Conservation (phyloP, 64 coral and sea anemone genomes). For the Cladopsammia gracilis region DNA sequence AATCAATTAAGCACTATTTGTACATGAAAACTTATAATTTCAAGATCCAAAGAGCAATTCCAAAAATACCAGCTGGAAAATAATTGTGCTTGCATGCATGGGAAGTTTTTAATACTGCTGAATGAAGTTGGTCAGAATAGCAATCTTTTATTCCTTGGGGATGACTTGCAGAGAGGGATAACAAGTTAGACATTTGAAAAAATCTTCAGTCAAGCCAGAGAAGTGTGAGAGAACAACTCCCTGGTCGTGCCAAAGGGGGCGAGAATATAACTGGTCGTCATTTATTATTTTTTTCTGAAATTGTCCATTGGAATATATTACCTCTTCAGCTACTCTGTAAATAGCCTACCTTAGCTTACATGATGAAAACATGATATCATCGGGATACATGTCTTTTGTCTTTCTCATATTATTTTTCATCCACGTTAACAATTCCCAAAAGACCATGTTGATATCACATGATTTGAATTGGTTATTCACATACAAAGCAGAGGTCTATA, state of each 20-base stretch:
- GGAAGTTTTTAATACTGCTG: constrained; percentile 21
- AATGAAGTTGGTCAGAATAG: constrained; percentile 29
- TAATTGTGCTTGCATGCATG: constrained; percentile 19
- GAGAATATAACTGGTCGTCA: constrained; percentile 7
- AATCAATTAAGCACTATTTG: constrained; percentile 32
- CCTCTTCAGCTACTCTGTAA: constrained; percentile 14
- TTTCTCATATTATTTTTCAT: too few species aligned
- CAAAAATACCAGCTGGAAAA: constrained; percentile 36
- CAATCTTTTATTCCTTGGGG: constrained; percentile 32
- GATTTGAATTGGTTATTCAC: too few species aligned
- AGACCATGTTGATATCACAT: too few species aligned
- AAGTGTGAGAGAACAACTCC: neutral
- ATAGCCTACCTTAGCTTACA: constrained; percentile 7
- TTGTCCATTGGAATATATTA: too few species aligned
- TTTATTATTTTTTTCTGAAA: constrained; percentile 9
- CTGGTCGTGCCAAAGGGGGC: neutral
- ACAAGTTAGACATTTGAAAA: constrained; percentile 28
- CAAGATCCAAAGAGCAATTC: constrained; percentile 15
- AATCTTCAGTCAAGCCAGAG: constrained; percentile 5
- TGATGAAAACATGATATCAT: too few species aligned
- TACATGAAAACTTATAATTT: constrained; percentile 30
- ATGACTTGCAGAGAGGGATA: constrained; percentile 30
- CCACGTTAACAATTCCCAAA: too few species aligned
- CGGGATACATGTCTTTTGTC: too few species aligned
- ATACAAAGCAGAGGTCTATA: too few species aligned